Evolutionary conservation across 2,888 invertebrate species (phyloP), one percentile per base, ranked within the genome.

Genomic region (Drosophila barbarae): DNA sequence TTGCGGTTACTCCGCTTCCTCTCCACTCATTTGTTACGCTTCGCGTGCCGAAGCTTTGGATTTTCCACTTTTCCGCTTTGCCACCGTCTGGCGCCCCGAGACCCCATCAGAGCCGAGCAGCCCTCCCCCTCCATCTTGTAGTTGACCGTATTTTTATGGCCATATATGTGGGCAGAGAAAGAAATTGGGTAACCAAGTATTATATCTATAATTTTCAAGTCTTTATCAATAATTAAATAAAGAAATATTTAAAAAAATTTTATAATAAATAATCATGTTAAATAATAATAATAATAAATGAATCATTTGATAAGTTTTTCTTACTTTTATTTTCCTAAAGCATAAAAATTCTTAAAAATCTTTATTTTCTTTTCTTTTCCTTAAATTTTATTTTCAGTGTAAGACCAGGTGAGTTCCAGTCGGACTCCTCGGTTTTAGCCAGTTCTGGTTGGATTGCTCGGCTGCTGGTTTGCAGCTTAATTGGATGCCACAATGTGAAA

Each of bases 401-500:
- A 34, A 38, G 55, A 41, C 60, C 63, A 47, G 63, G 66, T 47
- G 60, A 59, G 54, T 38, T 53, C 41, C 39, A 56, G 44, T 49
- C 50, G 74, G 72, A 49, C 57, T 41, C 26, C 51, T 32, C 46
- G 41, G 39, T 18, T 49, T 49, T 12, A 7, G 50, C 49, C 51
- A 9, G 55, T 66, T 54, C 69, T 63, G 58, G 54, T 60, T 34
- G 70, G 52, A 39, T 58, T 67, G 41, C 50, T 61, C 42, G 61
- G 34, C 50, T 41, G 50, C 41, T 53, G 75, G 77, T 70, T 78
- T 86, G 83, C 83, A 86, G 87, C 87, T 88, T 87, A 88, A 89
- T 87, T 88, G 88, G 87, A 87, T 84, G 87, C 88, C 89, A 86
- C 89, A 89, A 88, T 88, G 87, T 87, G 87, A 86, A 88, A 86